These are phyloP conservation scores for Gavia stellata DNA, from an alignment of 2,113 vertebrate species.

Conservation along the genomic window DNA sequence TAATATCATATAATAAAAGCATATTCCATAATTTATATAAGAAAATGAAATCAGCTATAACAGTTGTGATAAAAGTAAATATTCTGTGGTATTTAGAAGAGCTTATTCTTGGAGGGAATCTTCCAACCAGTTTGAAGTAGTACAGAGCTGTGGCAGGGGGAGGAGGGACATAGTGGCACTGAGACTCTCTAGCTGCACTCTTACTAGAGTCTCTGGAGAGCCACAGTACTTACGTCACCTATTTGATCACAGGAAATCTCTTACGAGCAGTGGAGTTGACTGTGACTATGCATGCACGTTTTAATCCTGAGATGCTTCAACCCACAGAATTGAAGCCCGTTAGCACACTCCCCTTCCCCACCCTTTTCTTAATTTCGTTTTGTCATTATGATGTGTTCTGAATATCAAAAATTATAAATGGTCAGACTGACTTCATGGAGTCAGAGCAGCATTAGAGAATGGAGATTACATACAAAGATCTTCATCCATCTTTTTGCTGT, in stretches of 20 bases:
- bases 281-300: not conserved
- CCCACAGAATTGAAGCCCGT: not conserved
- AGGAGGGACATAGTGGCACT: not conserved
- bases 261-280: not conserved
- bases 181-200: not conserved
- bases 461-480: not conserved
- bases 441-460: not conserved
- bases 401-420: not conserved
- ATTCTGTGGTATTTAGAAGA: not conserved
- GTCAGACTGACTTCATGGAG: not conserved
- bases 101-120: not conserved
- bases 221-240: not conserved
- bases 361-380: not conserved
- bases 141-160: not conserved
- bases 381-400: not conserved
- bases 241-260: not conserved
- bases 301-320: not conserved
- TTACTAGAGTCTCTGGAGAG: not conserved
- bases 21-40: not conserved
- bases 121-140: not conserved
- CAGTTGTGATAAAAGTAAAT: not conserved
- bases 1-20: not conserved
- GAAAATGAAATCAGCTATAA: not conserved
- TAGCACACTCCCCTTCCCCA: too few species aligned
- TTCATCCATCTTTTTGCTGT: not conserved